Evolutionary conservation across 2,113 vertebrate species (phyloP).

Genomic region (Patagioenas fasciata): DNA sequence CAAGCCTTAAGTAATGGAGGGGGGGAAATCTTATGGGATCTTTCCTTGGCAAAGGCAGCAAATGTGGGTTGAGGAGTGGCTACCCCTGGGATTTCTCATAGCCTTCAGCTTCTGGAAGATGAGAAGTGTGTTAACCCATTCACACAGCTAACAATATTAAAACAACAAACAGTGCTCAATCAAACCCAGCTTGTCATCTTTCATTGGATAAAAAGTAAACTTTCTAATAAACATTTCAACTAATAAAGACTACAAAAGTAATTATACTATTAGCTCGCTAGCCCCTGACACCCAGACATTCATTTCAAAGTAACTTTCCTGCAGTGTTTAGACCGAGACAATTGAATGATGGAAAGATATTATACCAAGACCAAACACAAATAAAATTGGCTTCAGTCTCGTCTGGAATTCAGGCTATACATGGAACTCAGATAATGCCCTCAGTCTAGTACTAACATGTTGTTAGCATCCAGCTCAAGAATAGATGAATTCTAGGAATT

Average conservation of each 20-base stretch:
- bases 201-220: constrained; percentile 56
- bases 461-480: constrained; percentile 11
- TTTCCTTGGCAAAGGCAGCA: constrained; percentile 56
- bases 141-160: constrained; percentile 71
- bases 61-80: constrained; percentile 45
- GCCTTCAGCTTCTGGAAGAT: constrained; percentile 33
- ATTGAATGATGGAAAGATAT: constrained; percentile 28
- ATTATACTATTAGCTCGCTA: constrained; percentile 14
- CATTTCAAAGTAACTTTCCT: constrained; percentile 44
- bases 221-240: constrained; percentile 46
- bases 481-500: constrained; percentile 66
- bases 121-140: constrained; percentile 51
- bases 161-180: constrained; percentile 66
- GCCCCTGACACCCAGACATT: constrained; percentile 32
- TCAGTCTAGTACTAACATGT: constrained; percentile 51
- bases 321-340: background rate
- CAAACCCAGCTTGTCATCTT: constrained; percentile 58
- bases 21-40: constrained; percentile 55
- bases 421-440: constrained; percentile 51
- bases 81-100: constrained; percentile 31
- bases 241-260: constrained; percentile 48
- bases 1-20: constrained; percentile 62
- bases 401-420: constrained; percentile 61
- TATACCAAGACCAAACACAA: constrained; percentile 30
- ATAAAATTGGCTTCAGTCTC: constrained; percentile 31